Conservation (phyloP, 2,113 vertebrate species). For the Toxostoma redivivum region DNA sequence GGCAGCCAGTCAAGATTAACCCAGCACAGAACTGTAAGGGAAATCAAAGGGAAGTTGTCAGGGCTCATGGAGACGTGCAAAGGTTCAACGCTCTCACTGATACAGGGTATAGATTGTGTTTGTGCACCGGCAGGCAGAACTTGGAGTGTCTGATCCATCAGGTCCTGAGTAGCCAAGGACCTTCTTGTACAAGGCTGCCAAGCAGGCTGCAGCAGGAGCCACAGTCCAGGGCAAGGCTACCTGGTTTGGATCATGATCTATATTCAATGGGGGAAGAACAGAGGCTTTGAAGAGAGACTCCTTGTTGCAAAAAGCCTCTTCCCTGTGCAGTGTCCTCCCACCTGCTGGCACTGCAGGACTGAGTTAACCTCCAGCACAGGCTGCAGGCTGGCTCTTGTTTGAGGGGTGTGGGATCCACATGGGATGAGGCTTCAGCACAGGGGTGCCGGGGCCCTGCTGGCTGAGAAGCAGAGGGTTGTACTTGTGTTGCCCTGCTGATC, state of each 20-base stretch:
- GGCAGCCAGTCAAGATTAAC: neutral
- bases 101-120: no score
- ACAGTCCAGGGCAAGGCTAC: neutral
- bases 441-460: rapidly evolving
- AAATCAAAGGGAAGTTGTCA: neutral
- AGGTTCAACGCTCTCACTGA: rapidly evolving
- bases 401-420: rapidly evolving
- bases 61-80: neutral
- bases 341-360: rapidly evolving
- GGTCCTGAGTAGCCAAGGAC: neutral
- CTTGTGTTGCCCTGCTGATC: neutral
- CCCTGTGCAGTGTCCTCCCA: neutral
- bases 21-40: neutral
- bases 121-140: neutral
- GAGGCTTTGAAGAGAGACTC: neutral
- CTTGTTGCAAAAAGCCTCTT: neutral
- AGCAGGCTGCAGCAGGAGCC: neutral
- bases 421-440: rapidly evolving
- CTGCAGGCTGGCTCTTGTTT: neutral
- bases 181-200: neutral
- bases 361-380: neutral
- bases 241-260: neutral
- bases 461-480: neutral
- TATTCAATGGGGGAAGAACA: rapidly evolving
- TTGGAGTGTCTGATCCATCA: neutral